Conservation (phyloP, 35 echinoderm and acorn worm species). For the Patiria miniata region DNA sequence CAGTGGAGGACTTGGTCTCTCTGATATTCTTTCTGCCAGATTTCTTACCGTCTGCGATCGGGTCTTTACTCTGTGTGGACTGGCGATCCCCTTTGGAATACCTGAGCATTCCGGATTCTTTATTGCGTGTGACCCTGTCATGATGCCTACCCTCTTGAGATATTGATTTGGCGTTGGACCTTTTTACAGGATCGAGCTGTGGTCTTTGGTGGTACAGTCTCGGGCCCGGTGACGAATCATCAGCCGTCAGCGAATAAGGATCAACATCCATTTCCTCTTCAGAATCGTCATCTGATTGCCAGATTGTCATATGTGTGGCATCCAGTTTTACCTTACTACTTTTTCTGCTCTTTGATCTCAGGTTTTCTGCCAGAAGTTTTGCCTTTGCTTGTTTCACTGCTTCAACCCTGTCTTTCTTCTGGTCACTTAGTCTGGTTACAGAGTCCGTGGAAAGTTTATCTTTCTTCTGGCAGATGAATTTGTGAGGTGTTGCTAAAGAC, state of each 20-base stretch:
- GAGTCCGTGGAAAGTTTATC: neutral
- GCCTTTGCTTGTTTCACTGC: neutral
- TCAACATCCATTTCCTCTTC: neutral
- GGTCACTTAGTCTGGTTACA: neutral
- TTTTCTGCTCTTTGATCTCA: neutral
- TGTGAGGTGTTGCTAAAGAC: neutral
- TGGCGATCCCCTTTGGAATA: no score
- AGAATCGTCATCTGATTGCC: neutral
- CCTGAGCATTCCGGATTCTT: no score
- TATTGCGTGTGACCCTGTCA: no score
- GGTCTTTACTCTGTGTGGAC: no score
- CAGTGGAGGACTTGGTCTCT: no score
- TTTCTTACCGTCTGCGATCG: no score
- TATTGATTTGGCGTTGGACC: no score
- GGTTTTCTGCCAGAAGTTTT: neutral
- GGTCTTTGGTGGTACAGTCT: neutral
- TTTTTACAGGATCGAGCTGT: no score
- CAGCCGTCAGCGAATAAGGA: slow-evolving; percentile 2
- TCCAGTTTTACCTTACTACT: neutral
- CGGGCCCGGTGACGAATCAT: slow-evolving; percentile 12
- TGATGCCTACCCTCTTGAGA: no score
- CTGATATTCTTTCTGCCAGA: no score
- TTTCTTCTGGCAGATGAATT: neutral
- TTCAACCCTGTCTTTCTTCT: neutral
- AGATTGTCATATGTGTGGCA: neutral